Evolutionary conservation across 2,888 invertebrate genomes (phyloP).

Genomic region (Spilosoma lubricipeda): DNA sequence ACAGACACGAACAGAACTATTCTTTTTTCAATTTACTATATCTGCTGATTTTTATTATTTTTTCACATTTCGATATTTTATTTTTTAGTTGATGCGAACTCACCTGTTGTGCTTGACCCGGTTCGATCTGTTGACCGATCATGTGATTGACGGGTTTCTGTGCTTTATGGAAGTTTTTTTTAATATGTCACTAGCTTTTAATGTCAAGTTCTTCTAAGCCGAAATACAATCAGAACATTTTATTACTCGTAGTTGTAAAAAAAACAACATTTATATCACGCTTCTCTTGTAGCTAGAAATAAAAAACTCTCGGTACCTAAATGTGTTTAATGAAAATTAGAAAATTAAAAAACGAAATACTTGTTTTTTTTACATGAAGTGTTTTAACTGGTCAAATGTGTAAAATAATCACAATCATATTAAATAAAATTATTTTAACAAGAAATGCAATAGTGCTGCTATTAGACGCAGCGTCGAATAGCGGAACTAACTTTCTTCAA

Average conservation of each 20-base stretch:
- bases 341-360: neutral
- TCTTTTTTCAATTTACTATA: conserved; percentile 86
- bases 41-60: conserved; percentile 85
- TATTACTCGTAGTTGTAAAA: neutral
- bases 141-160: conserved; percentile 81
- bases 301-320: neutral
- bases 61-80: conserved; percentile 86
- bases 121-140: conserved; percentile 83
- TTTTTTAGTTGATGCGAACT: conserved; percentile 86
- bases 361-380: neutral
- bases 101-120: conserved; percentile 87
- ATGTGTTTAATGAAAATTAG: neutral
- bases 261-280: neutral
- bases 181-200: neutral
- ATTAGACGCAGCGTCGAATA: conserved; percentile 72
- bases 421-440: conserved; percentile 43
- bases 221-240: neutral
- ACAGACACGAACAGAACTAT: conserved; percentile 65
- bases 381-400: neutral
- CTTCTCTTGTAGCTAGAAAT: neutral
- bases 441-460: conserved; percentile 66
- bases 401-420: conserved; percentile 9
- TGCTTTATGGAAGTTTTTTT: conserved; percentile 63
- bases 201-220: neutral
- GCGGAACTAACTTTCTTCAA: conserved; percentile 71